Conservation (phyloP, 2,888 invertebrate species). For the Drosophila parthenogenetica region DNA sequence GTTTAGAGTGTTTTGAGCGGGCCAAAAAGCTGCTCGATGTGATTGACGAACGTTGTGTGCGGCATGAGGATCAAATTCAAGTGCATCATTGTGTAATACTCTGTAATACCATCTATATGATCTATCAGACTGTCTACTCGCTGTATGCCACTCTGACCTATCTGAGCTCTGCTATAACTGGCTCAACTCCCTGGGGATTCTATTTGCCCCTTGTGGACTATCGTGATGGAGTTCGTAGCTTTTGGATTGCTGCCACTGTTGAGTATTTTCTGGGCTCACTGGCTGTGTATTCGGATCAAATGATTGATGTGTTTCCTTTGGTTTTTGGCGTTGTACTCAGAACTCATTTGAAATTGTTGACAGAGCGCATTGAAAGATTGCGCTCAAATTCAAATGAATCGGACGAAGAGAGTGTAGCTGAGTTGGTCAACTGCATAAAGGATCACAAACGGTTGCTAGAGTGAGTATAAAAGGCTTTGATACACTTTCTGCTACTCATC, state of each 20-base stretch:
- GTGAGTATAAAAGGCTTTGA: constrained; percentile 21
- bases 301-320: constrained; percentile 37
- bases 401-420: constrained; percentile 15
- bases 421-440: constrained; percentile 42
- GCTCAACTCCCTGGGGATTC: constrained; percentile 45
- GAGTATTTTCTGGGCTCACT: constrained; percentile 7
- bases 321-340: constrained; percentile 34
- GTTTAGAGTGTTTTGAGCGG: constrained; percentile 31
- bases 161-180: constrained; percentile 25
- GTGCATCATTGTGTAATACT: constrained; percentile 38
- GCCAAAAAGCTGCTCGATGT: constrained; percentile 32
- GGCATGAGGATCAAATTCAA: not conserved
- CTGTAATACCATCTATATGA: constrained; percentile 38
- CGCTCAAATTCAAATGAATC: constrained; percentile 10
- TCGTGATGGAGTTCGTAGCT: constrained; percentile 2
- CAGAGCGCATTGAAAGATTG: constrained; percentile 27
- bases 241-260: constrained; percentile 25
- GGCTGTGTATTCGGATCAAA: constrained; percentile 15
- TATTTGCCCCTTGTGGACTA: constrained; percentile 47
- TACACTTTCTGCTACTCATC: not conserved
- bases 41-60: constrained; percentile 41
- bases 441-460: constrained; percentile 47
- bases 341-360: constrained; percentile 35
- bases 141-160: constrained; percentile 23
- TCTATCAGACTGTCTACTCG: constrained; percentile 26